Evolutionary conservation across 2,113 vertebrate species (phyloP).

Genomic region (Conger conger): DNA sequence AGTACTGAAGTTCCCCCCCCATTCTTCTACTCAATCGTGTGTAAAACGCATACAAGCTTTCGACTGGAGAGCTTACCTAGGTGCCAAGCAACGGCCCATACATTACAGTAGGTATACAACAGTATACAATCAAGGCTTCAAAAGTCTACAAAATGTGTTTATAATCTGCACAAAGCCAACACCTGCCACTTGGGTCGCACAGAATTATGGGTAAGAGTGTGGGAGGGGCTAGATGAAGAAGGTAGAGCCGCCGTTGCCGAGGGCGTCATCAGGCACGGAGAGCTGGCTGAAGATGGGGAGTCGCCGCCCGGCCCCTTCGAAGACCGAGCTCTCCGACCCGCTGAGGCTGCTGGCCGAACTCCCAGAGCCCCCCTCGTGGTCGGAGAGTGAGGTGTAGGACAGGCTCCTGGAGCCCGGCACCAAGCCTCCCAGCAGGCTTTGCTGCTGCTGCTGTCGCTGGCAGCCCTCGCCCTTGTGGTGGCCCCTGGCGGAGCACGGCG

Average conservation of each 20-base stretch:
- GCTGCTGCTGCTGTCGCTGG: conserved; percentile 21
- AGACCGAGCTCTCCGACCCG: conserved; percentile 73
- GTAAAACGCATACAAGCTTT: background rate
- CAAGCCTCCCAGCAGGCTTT: conserved; percentile 35
- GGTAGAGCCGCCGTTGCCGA: conserved; percentile 35
- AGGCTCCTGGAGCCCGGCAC: conserved; percentile 63
- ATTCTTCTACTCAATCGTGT: background rate
- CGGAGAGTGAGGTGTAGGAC: conserved; percentile 81
- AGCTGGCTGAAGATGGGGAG: conserved; percentile 88
- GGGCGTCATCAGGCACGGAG: conserved; percentile 73
- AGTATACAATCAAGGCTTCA: conserved; percentile 33
- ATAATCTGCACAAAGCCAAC: background rate
- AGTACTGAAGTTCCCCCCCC: conserved; percentile 9
- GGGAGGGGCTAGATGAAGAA: conserved; percentile 53
- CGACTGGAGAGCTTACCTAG: conserved; percentile 18
- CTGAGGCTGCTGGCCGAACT: conserved; percentile 79
- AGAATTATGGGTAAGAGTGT: background rate
- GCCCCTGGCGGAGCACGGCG: conserved; percentile 50
- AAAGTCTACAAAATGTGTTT: background rate
- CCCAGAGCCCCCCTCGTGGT: conserved; percentile 72
- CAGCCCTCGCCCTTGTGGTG: background rate
- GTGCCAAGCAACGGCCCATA: conserved; percentile 33
- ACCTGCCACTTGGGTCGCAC: too few species aligned
- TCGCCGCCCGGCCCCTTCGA: conserved; percentile 60
- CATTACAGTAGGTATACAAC: conserved; percentile 39